Evolutionary conservation across 2,888 invertebrate species (phyloP).

Genomic region (Endotricha flammealis): DNA sequence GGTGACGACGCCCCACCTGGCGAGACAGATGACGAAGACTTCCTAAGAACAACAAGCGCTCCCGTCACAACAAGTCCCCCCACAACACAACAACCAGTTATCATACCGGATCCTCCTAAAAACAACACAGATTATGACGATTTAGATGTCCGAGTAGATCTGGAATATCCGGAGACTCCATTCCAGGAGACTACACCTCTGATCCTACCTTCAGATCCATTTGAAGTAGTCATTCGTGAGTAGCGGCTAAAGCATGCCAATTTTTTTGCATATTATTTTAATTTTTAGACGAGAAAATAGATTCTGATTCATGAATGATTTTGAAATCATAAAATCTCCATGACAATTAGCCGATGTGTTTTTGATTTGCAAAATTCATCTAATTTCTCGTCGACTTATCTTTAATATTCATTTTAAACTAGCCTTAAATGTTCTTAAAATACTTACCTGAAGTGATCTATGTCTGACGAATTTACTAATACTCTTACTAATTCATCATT

Average conservation of each 20-base stretch:
- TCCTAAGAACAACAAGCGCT: slow-evolving; percentile 27
- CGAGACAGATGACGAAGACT: slow-evolving; percentile 68
- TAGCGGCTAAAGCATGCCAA: slow-evolving; percentile 74
- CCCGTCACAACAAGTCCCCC: slow-evolving; percentile 23
- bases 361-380: too few species aligned
- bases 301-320: background rate
- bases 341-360: too few species aligned
- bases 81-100: slow-evolving; percentile 24
- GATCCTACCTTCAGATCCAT: slow-evolving; percentile 41
- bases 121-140: background rate
- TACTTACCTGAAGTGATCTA: background rate
- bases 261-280: slow-evolving; percentile 57
- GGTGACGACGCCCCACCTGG: slow-evolving; percentile 49
- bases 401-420: background rate
- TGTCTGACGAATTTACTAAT: too few species aligned
- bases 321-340: background rate
- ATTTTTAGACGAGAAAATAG: slow-evolving; percentile 27
- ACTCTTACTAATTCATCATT: background rate
- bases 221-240: slow-evolving; percentile 71
- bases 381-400: slow-evolving; percentile 4
- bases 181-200: slow-evolving; percentile 29
- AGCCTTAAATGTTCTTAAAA: background rate
- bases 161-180: slow-evolving; percentile 16
- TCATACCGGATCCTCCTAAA: background rate
- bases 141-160: background rate